Evolutionary conservation across 2,797 vertebrate species (phyloP).

Genomic region (Oryzias sinensis): DNA sequence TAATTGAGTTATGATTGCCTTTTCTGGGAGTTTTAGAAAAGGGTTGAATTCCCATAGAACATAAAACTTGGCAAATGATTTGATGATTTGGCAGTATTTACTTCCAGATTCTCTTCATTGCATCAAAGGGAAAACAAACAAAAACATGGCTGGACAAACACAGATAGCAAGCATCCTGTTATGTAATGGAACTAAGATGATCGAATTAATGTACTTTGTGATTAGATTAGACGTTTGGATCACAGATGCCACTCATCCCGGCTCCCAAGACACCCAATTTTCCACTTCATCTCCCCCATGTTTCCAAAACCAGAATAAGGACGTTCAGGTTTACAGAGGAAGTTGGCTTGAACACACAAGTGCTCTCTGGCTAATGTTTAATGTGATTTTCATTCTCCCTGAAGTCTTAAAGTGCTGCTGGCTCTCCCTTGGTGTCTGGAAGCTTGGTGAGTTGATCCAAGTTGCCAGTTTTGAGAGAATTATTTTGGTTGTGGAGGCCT

Average conservation of each 20-base stretch:
- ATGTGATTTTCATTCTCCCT: constrained; percentile 33
- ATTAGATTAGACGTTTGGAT: constrained; percentile 32
- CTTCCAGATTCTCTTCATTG: background rate
- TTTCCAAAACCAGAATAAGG: constrained; percentile 37
- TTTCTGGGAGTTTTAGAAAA: no score
- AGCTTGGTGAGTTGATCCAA: constrained; percentile 9
- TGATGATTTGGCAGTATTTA: no score
- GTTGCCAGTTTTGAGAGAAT: background rate
- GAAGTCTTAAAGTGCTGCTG: constrained; percentile 22
- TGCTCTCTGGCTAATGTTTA: constrained; percentile 25
- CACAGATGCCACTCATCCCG: background rate
- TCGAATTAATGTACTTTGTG: constrained; percentile 4
- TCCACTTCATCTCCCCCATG: constrained; percentile 16
- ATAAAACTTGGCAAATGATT: no score
- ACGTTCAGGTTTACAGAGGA: constrained; percentile 37
- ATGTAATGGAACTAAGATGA: constrained; percentile 1
- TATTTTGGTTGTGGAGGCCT: constrained; percentile 1
- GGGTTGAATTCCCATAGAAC: no score
- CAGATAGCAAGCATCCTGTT: background rate
- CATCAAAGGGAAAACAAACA: background rate
- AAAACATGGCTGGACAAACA: background rate
- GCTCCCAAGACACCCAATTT: constrained; percentile 11
- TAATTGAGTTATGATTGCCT: no score
- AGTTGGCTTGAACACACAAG: constrained; percentile 43
- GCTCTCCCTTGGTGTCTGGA: constrained; percentile 6